These are phyloP conservation scores for Coluber constrictor DNA, from an alignment of 2,797 vertebrate genomes.

Conservation along the genomic window DNA sequence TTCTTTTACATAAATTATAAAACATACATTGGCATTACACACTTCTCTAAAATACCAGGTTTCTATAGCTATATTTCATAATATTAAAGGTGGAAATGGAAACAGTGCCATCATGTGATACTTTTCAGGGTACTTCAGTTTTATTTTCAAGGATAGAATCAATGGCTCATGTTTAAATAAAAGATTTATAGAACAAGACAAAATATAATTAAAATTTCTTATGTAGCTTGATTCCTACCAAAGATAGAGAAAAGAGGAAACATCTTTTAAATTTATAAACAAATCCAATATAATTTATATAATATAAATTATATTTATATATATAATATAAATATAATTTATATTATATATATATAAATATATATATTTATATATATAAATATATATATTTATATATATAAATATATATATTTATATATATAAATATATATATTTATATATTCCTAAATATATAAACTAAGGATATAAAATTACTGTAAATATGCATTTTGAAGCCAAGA, in stretches of 20 bases:
- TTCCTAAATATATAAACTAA: constrained; percentile 31
- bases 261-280: constrained; percentile 48
- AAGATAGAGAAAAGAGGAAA: constrained; percentile 41
- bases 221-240: constrained; percentile 26
- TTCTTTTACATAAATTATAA: constrained; percentile 73
- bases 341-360: no score
- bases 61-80: constrained; percentile 77
- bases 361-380: background rate
- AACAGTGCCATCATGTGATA: constrained; percentile 99
- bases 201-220: constrained; percentile 45
- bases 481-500: constrained; percentile 47
- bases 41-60: constrained; percentile 70
- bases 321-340: no score
- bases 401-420: no score
- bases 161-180: constrained; percentile 58
- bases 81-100: constrained; percentile 88
- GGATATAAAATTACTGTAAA: constrained; percentile 41
- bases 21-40: constrained; percentile 61
- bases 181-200: constrained; percentile 46
- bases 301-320: no score
- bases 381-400: background rate
- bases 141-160: constrained; percentile 66
- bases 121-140: constrained; percentile 89
- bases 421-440: no score
- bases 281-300: background rate